A percentile compares a stretch with the other conserved stretches of the same genome.
Evolutionary conservation across 2,113 vertebrate species (phyloP).

Genomic region (Brienomyrus longianalis): DNA sequence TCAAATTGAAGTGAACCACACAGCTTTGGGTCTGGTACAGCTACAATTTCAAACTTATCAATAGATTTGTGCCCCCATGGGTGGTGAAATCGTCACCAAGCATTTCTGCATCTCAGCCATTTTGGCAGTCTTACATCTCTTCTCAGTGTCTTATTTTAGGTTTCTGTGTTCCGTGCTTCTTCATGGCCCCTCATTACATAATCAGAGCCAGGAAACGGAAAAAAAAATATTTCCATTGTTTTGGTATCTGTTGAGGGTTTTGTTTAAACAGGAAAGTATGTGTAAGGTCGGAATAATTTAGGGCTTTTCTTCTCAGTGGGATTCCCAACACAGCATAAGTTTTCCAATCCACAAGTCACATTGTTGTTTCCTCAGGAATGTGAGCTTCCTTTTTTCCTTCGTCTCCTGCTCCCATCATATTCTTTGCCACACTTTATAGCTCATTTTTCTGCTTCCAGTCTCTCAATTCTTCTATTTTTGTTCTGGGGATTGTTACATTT

Average conservation of each 20-base stretch:
- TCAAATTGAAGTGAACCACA: not conserved
- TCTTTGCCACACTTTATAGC: not conserved
- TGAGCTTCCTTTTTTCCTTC: not conserved
- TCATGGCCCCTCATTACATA: not conserved
- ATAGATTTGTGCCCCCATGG: not conserved
- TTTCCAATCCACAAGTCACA: not conserved
- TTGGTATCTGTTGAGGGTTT: not conserved
- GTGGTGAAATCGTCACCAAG: not conserved
- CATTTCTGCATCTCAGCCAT: not conserved
- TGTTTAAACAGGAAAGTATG: not conserved
- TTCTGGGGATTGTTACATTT: not conserved
- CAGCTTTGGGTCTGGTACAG: not conserved
- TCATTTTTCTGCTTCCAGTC: not conserved
- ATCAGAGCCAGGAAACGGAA: not conserved
- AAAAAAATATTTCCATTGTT: not conserved
- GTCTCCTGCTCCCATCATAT: not conserved
- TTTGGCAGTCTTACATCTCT: not conserved
- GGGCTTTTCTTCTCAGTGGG: not conserved
- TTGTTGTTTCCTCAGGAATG: not conserved
- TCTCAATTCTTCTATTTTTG: not conserved
- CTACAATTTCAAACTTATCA: not conserved
- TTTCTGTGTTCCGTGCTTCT: not conserved
- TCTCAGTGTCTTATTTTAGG: not conserved
- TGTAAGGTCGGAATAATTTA: not conserved
- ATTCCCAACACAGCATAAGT: not conserved